Base-by-base conservation (phyloP, 1,140 invertebrate species). In the Atta texana region DNA sequence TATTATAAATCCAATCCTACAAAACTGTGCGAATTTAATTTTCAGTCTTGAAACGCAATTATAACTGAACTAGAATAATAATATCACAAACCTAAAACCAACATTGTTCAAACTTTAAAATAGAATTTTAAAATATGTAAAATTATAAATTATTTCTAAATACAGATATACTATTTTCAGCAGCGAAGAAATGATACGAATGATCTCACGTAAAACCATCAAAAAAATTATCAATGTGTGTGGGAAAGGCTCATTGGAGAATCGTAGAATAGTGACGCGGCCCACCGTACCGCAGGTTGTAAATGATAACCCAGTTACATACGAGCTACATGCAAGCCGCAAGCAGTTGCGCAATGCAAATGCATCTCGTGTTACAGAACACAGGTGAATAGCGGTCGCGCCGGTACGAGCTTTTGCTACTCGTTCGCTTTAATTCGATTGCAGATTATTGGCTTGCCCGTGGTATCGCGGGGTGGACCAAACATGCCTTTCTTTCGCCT, bases 271-370 rank as follows among this genome's bases (percentile, higher is more conserved):
- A 85, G 63, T 69, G 86, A 71, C 16, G 69, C 51, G 59, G 34
- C 55, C 34, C 51, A 49, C 71, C 71, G 61, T 34, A 82, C 55
- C 57, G 77, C 64, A 72, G 84, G 28, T 91, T 87, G 91, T 90
- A 92, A 91, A 88, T 89, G 92, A 92, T 92, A 93, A 92, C 78
- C 92, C 87, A 89, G 89, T 92, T 93, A 88, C 74, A 85, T 72
- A 68, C 68, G 74, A 88, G 87, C 86, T 87, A 86, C 85, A 74
- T 87, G 92, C 66, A 90, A 88, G 64, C 90, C 81, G 85, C 75
- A 87, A 87, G 61, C 59, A 8, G 85, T 93, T 93, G 89, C 89
- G 90, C 90, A 93, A 94, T 71, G 77, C 69, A 53, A 88, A 88
- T 89, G 86, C 86, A 91, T 93, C 92, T 93, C 92, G 82, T 87